Percentiles rank a stretch among this genome's conserved stretches.
Conservation (phyloP, 1,140 invertebrate genomes). For the Proales similis region DNA sequence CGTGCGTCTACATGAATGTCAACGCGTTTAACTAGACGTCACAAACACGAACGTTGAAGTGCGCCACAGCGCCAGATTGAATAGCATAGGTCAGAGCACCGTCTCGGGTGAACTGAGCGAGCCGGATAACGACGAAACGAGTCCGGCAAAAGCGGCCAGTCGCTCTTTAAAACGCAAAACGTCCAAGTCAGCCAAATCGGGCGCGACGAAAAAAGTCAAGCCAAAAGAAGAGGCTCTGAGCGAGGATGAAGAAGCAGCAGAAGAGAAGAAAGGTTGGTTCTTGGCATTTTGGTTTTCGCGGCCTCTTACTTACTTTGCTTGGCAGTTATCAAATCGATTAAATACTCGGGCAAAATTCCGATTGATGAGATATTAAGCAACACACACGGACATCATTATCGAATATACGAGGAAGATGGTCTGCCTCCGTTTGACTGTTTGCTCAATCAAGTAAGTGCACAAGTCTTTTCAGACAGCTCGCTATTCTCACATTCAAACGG, state of each 20-base stretch:
- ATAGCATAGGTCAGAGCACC: no score
- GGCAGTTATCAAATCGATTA: slow-evolving; percentile 4
- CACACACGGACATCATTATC: slow-evolving; percentile 17
- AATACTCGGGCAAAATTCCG: slow-evolving; percentile 34
- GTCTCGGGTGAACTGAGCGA: no score
- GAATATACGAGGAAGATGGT: slow-evolving; percentile 30
- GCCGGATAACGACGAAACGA: background rate
- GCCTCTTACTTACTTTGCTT: background rate
- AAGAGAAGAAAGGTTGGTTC: background rate
- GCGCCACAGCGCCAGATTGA: no score
- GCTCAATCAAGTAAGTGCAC: slow-evolving; percentile 17
- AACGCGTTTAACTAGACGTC: no score
- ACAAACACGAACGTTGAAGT: no score
- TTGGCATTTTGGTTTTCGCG: no score
- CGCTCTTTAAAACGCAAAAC: no score
- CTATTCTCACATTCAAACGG: background rate
- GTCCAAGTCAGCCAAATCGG: no score
- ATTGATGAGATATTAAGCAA: slow-evolving; percentile 34
- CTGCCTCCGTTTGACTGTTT: slow-evolving; percentile 12
- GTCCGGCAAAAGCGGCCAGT: background rate
- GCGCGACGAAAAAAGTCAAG: background rate
- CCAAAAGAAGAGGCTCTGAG: background rate
- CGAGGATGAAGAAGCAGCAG: background rate
- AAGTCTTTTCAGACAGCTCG: background rate
- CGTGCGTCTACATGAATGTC: no score